A percentile compares a stretch with the other conserved stretches of the same genome.
Conservation (phyloP, 2,113 vertebrate species). For the Oreochromis niloticus region DNA sequence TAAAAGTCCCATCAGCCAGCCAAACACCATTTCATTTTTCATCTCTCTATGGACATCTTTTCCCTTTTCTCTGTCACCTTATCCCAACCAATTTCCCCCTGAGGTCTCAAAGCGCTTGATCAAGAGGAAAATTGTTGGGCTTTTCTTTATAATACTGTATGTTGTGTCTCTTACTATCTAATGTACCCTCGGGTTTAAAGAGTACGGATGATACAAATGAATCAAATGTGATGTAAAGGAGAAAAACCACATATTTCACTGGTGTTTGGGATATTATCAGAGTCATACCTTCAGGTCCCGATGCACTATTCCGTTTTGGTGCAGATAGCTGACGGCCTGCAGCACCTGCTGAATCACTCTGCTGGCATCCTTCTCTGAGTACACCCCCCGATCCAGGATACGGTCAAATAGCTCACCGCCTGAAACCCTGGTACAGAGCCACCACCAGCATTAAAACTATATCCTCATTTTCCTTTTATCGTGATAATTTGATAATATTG, state of each 20-base stretch:
- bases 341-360: conserved; percentile 91
- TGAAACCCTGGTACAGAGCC: conserved; percentile 74
- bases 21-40: neutral
- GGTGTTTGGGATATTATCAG: neutral
- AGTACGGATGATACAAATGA: neutral
- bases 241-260: neutral
- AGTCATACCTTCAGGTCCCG: conserved; percentile 86
- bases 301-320: conserved; percentile 89
- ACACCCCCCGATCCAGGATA: conserved; percentile 90
- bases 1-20: neutral
- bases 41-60: neutral
- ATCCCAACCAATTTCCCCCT: neutral
- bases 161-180: fast-evolving
- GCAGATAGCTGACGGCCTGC: conserved; percentile 88
- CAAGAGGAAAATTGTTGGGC: neutral
- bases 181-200: neutral
- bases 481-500: neutral
- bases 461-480: neutral
- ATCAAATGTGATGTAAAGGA: neutral
- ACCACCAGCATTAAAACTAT: neutral
- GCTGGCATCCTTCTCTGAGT: conserved; percentile 93
- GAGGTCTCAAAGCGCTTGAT: neutral
- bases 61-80: neutral
- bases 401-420: conserved; percentile 97
- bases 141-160: neutral